A percentile compares a stretch with the other conserved stretches of the same genome.
These are phyloP conservation scores for Carollia perspicillata DNA, from an alignment of 2,113 vertebrate genomes.

Conservation along the genomic window DNA sequence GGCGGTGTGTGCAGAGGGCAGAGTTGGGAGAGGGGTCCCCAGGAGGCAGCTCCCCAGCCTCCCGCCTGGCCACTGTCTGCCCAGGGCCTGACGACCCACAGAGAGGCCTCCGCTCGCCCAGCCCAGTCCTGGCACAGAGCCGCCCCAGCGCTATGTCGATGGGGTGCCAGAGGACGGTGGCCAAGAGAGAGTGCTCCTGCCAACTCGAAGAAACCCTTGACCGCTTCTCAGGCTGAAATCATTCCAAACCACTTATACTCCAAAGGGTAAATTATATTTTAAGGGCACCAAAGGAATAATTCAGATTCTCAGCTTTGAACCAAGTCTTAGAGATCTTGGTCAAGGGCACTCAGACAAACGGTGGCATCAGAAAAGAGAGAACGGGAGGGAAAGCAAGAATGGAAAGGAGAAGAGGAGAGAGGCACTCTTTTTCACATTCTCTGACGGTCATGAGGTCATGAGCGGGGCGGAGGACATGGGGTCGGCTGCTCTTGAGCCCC, in stretches of 20 bases:
- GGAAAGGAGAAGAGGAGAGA: not conserved
- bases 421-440: not conserved
- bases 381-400: not conserved
- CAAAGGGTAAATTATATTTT: not conserved
- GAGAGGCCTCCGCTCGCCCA: not conserved
- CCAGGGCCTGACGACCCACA: not conserved
- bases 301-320: constrained; percentile 2
- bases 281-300: not conserved
- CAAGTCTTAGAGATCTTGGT: constrained; percentile 23
- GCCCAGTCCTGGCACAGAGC: not conserved
- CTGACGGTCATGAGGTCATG: rapidly evolving
- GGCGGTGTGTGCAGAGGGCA: rapidly evolving
- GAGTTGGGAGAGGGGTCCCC: rapidly evolving
- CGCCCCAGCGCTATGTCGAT: rapidly evolving
- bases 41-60: rapidly evolving
- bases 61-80: not conserved
- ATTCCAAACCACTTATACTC: not conserved
- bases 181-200: not conserved
- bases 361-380: not conserved
- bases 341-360: not conserved
- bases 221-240: not conserved
- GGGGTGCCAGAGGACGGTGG: not conserved
- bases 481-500: not conserved
- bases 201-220: not conserved
- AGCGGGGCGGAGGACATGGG: not conserved